Base-by-base conservation (phyloP, 2,888 invertebrate genomes). In the Xestoiulus laeticollis region DNA sequence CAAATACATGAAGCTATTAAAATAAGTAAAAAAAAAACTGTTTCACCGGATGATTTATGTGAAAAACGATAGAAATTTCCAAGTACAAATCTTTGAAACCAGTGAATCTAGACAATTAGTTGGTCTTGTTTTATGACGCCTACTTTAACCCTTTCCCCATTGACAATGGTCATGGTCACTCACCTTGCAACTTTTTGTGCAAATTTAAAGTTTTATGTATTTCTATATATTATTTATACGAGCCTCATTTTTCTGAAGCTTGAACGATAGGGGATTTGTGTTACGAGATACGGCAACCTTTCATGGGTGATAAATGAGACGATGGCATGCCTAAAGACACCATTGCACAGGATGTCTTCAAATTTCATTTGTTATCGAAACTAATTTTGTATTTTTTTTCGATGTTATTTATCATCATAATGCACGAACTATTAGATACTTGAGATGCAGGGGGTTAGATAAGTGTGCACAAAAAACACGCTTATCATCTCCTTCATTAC, bases 291-390 rank as follows among this genome's bases (percentile, higher is more conserved):
- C 68, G 1, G 30, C 78, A 78, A 78, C 32, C 16, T 68, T 78
- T 48, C 26, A 14, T 3, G 30, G 16, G 78, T 78, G 78, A 78
- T 78, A 78, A 78, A 78, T 78, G 78, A 78, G 78, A 14, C 16
- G 30, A 32, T 78, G 78, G 30, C 78, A 30, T 16, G 30, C 30
- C 30, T 78, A 30, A n/a, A 78, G 78, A 78, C 78, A 32, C 78
- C 30, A 30, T 78, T 78, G 78, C 78, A 30, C 78, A 30, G 30
- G 78, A 78, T 78, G 78, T 78, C 78, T 78, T 78, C 78, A 78
- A 78, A 78, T 78, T 78, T 78, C 78, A 78, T 78, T 78, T 78
- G 78, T 78, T 78, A 78, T 78, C 26, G 30, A 78, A 78, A 32
- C 78, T 78, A 78, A 78, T 78, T 78, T 78, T 32, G 30, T 78